Conservation (phyloP, 2,113 vertebrate species). For the Nothoprocta perdicaria region DNA sequence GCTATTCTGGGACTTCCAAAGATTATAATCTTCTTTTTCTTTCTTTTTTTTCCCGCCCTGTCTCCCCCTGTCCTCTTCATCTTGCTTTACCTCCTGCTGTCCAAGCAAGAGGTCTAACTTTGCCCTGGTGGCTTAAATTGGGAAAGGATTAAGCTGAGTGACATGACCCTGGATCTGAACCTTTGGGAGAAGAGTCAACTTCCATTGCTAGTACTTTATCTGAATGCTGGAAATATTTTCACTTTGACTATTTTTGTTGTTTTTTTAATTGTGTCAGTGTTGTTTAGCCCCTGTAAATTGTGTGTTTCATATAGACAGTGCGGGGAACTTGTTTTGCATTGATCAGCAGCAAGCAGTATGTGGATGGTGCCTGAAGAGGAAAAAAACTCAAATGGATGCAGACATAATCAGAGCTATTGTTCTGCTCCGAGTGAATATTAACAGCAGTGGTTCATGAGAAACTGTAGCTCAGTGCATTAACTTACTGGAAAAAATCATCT, state of each 20-base stretch:
- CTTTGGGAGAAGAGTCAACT: background rate
- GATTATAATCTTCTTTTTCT: background rate
- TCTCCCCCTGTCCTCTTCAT: background rate
- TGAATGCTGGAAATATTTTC: background rate
- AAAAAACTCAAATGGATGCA: slow-evolving; percentile 19
- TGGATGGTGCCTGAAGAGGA: background rate
- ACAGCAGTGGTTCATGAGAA: slow-evolving; percentile 25
- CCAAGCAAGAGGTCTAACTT: background rate
- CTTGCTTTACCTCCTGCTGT: background rate
- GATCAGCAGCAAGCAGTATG: background rate
- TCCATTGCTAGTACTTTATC: background rate
- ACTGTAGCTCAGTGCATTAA: slow-evolving; percentile 35
- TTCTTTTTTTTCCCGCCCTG: background rate
- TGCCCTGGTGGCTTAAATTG: background rate
- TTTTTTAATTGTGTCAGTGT: background rate
- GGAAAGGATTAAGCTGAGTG: background rate
- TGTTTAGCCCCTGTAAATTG: background rate
- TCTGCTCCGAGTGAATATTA: slow-evolving; percentile 48
- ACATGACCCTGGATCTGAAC: background rate
- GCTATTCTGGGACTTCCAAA: background rate
- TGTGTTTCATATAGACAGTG: slow-evolving; percentile 1
- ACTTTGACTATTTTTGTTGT: background rate
- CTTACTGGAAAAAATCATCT: slow-evolving; percentile 4
- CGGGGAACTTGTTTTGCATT: background rate
- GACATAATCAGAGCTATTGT: slow-evolving; percentile 37